phyloP scores from a whole-genome alignment of 2,797 vertebrate species.

The Spheniscus humboldti region DNA sequence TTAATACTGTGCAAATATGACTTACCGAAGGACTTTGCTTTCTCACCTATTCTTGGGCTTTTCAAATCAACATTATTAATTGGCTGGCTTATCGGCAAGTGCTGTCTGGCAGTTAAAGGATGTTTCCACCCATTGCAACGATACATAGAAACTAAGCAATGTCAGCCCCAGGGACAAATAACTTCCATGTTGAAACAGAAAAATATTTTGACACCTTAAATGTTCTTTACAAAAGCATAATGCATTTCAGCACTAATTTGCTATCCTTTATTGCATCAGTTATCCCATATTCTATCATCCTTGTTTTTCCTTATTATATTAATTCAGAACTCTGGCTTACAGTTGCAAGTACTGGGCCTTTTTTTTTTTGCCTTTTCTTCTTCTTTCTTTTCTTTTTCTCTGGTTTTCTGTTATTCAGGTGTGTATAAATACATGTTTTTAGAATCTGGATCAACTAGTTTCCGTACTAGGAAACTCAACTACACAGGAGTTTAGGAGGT shows the following conservation, averaged over 20 bases:
- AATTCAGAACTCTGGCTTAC: not conserved
- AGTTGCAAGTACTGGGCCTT: not conserved
- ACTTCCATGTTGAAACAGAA: constrained; percentile 33
- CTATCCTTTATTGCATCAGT: constrained; percentile 12
- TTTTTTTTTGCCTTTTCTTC: not conserved
- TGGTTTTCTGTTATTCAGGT: not conserved
- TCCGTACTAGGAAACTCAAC: not conserved
- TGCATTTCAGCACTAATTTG: not conserved
- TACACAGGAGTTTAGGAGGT: accelerated
- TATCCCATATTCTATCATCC: not conserved
- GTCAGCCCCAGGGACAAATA: constrained; percentile 68
- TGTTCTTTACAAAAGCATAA: not conserved
- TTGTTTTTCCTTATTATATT: not conserved
- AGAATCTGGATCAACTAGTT: not conserved
- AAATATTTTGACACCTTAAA: constrained; percentile 28
- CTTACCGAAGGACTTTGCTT: constrained; percentile 66
- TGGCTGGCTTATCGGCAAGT: constrained; percentile 69
- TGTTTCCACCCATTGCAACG: constrained; percentile 73
- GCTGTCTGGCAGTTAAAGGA: constrained; percentile 72
- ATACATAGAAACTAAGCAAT: constrained; percentile 73
- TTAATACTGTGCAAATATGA: constrained; percentile 68
- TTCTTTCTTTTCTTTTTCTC: not conserved
- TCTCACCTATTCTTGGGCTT: constrained; percentile 69
- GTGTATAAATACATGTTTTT: not conserved
- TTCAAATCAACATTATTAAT: constrained; percentile 70